A percentile compares a stretch with the other conserved stretches of the same genome.
These are phyloP conservation scores for Phocides pigmalion DNA, from an alignment of 1,140 invertebrate genomes.

Conservation along the genomic window DNA sequence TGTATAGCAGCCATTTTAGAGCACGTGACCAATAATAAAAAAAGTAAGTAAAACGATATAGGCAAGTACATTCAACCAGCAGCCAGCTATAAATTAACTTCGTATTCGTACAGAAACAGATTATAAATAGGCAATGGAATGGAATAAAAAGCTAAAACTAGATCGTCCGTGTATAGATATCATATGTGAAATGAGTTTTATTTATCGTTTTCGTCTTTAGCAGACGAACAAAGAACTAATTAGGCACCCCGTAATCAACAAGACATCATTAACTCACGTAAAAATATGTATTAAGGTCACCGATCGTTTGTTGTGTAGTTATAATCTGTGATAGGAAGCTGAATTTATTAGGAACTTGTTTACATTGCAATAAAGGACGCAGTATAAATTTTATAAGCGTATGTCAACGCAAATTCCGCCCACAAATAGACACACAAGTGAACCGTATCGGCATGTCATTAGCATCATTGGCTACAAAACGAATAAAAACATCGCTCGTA, in stretches of 20 bases:
- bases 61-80: not conserved
- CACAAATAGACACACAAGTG: slow-evolving; percentile 30
- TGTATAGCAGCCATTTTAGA: slow-evolving; percentile 24
- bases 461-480: slow-evolving; percentile 18
- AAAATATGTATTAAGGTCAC: slow-evolving; percentile 35
- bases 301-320: slow-evolving; percentile 14
- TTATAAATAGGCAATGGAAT: slow-evolving; percentile 29
- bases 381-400: slow-evolving; percentile 16
- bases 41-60: slow-evolving; percentile 31
- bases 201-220: slow-evolving; percentile 17
- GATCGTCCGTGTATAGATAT: slow-evolving; percentile 2
- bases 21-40: slow-evolving; percentile 36
- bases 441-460: slow-evolving; percentile 14
- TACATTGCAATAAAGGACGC: slow-evolving; percentile 19
- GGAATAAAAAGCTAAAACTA: slow-evolving; percentile 34
- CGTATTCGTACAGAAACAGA: slow-evolving; percentile 19
- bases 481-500: slow-evolving; percentile 24
- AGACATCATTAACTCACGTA: slow-evolving; percentile 31
- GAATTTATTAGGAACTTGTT: slow-evolving; percentile 23
- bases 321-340: slow-evolving; percentile 26
- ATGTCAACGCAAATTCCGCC: slow-evolving; percentile 31
- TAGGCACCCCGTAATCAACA: slow-evolving; percentile 25
- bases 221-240: slow-evolving; percentile 31
- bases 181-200: slow-evolving; percentile 9
- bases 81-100: slow-evolving; percentile 3